Base-by-base conservation (phyloP, 2,113 vertebrate genomes). In the Oreochromis aureus region DNA sequence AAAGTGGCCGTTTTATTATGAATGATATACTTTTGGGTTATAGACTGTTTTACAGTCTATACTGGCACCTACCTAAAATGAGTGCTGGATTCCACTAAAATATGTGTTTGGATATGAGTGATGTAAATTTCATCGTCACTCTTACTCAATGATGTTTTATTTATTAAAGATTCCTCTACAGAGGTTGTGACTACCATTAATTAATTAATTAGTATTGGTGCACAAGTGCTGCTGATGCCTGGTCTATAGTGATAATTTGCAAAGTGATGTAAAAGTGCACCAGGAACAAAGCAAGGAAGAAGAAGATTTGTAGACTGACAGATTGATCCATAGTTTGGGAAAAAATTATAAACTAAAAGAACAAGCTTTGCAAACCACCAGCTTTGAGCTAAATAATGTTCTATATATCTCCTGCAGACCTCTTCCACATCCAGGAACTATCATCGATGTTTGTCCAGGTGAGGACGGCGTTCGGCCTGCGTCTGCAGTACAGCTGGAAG, bases 391-490 rank as follows among this genome's bases (percentile, higher is more conserved):
- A 10, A 82, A 44, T 10, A 6, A 56, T 51, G 34, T 55, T 19
- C 2, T 58, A 44, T 19, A 80, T 73, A 0, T 55, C 30, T 58
- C 34, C 63, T 19, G 27, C 78, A 99, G 99, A 98, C 11, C 87
- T 97, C 59, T 97, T 99, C 96, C 97, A 98, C 92, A 96, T 99
- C 94, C 96, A 97, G 92, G 96, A 97, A 90, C 94, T 99, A 76
- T 98, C 98, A 4, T 98, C 98, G 34, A 94, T 98, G 90, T 99
- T 99, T 96, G 93, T 99, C 53, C 97, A 98, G 93, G 96, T 99
- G 32, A 97, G 93, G 95, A 98, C 97, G 16, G 85, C 80, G 2
- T 95, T 98, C 41, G 98, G 98, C 4, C 93, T 99, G 46, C 95
- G 86, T n/a, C 94, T 99, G 84, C 97, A 98, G 63, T 99, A 98